Conservation (phyloP, 2,888 invertebrate species). For the Tetheella fluctuosa region DNA sequence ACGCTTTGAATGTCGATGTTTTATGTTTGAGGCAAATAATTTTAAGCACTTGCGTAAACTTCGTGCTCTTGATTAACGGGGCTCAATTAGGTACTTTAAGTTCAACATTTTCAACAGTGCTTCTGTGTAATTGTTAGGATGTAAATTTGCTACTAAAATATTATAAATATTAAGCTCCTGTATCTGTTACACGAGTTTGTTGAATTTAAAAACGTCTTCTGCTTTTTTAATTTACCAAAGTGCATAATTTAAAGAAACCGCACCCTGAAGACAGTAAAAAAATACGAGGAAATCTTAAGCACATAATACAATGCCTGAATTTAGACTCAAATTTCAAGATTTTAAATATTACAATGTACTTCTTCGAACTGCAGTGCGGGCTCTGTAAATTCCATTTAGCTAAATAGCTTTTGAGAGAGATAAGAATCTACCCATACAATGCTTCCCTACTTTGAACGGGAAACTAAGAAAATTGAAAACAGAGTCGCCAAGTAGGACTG, state of each 20-base stretch:
- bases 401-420: constrained; percentile 83
- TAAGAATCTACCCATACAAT: constrained; percentile 84
- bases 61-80: constrained; percentile 77
- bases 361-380: constrained; percentile 83
- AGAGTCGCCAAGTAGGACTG: constrained; percentile 79
- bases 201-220: constrained; percentile 39
- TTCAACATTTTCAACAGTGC: constrained; percentile 71
- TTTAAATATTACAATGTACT: constrained; percentile 83
- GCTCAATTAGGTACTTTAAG: constrained; percentile 77
- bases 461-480: constrained; percentile 84
- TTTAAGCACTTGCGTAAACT: constrained; percentile 80
- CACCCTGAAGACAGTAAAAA: constrained; percentile 52
- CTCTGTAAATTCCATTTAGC: constrained; percentile 84
- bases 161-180: not conserved
- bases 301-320: constrained; percentile 73
- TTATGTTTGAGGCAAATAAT: constrained; percentile 81
- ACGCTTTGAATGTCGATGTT: constrained; percentile 79
- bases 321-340: constrained; percentile 80
- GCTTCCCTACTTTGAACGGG: constrained; percentile 74
- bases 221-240: constrained; percentile 66
- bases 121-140: constrained; percentile 51
- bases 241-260: constrained; percentile 64
- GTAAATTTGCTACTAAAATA: not conserved
- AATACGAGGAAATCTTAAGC: constrained; percentile 64
- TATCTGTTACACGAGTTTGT: constrained; percentile 9